Evolutionary conservation across 2,797 vertebrate genomes (phyloP), one percentile per base, ranked within the genome.

Genomic region (Vireo griseus): DNA sequence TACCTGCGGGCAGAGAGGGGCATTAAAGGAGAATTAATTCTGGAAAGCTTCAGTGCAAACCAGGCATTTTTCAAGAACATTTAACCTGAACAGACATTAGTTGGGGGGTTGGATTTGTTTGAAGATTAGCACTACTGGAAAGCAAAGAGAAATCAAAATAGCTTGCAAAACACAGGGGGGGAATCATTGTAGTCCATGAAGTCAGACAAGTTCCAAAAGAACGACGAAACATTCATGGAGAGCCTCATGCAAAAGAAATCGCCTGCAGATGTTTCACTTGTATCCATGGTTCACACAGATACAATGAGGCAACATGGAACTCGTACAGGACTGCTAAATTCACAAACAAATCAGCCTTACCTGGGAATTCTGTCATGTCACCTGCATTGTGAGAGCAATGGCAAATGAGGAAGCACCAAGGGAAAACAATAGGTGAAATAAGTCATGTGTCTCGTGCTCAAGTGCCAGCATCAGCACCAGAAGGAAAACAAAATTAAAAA

Each of bases 381-480:
- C 99, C 99, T 99, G 98, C 97, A 95, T 97, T 97, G 98, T 98
- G 97, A 98, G 98, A 97, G 97, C 97, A 98, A 98, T 98, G 98
- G 97, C 97, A 98, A 97, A 98, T 99, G 98, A 98, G 97, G 98
- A 98, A 98, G 98, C 98, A 95, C 97, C 97, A 97, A 97, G 98
- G 98, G 97, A 98, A 98, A 98, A 98, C 94, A 97, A 98, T 66
- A 98, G 97, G 97, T 96, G 98, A 97, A 96, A 97, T 98, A 97
- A 98, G 97, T 98, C 96, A 96, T 54, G 91, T 97, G 94, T 97
- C 96, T 96, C 94, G 95, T 85, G 97, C 97, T 92, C 94, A 97
- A 92, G 90, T 94, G 93, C 88, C 92, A 95, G 95, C 93, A 97
- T 94, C 97, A 97, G 98, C 97, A 97, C 97, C 95, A 97, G 91